These are phyloP conservation scores for Columbina picui DNA, from an alignment of 2,113 vertebrate genomes.

Conservation along the genomic window DNA sequence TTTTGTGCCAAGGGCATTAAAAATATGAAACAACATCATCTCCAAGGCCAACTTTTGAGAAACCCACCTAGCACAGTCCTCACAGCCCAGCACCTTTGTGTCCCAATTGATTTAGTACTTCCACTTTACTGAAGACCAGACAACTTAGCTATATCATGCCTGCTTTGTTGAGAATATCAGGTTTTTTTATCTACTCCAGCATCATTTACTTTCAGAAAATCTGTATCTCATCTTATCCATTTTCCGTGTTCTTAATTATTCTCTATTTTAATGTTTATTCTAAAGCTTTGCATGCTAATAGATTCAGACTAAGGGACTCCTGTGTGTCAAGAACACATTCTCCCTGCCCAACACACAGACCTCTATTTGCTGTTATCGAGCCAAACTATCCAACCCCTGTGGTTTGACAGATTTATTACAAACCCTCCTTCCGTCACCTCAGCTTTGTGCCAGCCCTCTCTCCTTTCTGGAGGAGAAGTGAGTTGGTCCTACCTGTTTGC, in stretches of 20 bases:
- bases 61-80: not conserved
- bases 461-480: not conserved
- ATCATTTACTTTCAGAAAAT: slow-evolving; percentile 36
- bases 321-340: not conserved
- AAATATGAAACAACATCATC: not conserved
- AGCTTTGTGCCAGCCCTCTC: not conserved
- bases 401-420: slow-evolving; percentile 26
- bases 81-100: not conserved
- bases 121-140: not conserved
- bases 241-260: slow-evolving; percentile 40
- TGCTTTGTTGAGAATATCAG: slow-evolving; percentile 3
- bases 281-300: slow-evolving; percentile 29
- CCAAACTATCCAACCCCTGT: not conserved
- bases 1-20: not conserved
- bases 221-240: not conserved
- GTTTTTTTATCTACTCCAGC: slow-evolving; percentile 18
- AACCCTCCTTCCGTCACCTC: not conserved
- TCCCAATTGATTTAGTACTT: not conserved
- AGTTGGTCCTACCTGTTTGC: not conserved
- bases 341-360: not conserved
- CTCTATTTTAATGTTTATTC: slow-evolving; percentile 38
- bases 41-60: not conserved
- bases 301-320: not conserved
- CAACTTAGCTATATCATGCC: not conserved
- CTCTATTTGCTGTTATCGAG: not conserved